Evolutionary conservation across 2,888 invertebrate species (phyloP).

Genomic region (Himalopsyche japonica): DNA sequence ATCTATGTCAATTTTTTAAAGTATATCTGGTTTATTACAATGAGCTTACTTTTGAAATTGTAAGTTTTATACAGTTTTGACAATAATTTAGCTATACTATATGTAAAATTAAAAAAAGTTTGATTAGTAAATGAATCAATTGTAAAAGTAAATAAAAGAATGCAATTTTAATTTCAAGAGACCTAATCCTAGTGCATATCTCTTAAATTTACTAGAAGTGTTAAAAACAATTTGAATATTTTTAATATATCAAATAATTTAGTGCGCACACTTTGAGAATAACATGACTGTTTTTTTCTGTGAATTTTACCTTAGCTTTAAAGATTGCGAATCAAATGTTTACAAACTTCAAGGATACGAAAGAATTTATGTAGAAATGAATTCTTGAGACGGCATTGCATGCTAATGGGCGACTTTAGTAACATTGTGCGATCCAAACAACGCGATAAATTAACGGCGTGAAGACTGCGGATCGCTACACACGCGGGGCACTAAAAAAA

Average conservation of each 20-base stretch:
- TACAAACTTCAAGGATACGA: constrained; percentile 27
- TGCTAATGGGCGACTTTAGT: constrained; percentile 28
- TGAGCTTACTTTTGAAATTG: too few relatives aligned
- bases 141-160: too few relatives aligned
- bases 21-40: too few relatives aligned
- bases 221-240: background rate
- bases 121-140: too few relatives aligned
- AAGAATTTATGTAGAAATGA: constrained; percentile 27
- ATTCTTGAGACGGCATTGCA: constrained; percentile 15
- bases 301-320: constrained; percentile 15
- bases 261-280: background rate
- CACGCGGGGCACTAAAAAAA: background rate
- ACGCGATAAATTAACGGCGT: constrained; percentile 28
- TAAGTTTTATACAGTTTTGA: too few relatives aligned
- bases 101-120: too few relatives aligned
- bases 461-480: background rate
- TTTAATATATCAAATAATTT: background rate
- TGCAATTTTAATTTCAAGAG: too few relatives aligned
- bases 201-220: too few relatives aligned
- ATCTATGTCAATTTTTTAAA: too few relatives aligned
- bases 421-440: constrained; percentile 23
- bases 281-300: background rate
- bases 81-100: too few relatives aligned
- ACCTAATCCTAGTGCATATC: too few relatives aligned
- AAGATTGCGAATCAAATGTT: constrained; percentile 16